Evolutionary conservation across 1,140 invertebrate genomes (phyloP).

Genomic region (Drosophila lacteicornis): DNA sequence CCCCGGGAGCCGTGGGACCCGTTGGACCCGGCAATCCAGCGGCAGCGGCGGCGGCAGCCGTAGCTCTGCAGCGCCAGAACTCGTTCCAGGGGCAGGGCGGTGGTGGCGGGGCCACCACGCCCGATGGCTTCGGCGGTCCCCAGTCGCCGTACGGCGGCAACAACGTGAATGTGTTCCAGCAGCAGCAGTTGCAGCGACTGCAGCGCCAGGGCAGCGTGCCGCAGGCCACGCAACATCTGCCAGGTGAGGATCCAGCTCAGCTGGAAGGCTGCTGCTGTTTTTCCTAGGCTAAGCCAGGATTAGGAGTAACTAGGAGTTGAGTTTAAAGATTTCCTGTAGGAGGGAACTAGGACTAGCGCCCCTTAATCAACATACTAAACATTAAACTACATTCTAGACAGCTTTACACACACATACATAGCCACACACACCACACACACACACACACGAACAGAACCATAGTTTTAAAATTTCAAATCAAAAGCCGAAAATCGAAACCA

Average conservation of each 20-base stretch:
- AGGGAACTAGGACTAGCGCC: slow-evolving; percentile 10
- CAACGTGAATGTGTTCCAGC: slow-evolving; percentile 68
- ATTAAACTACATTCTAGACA: slow-evolving; percentile 56
- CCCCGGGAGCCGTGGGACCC: slow-evolving; percentile 85
- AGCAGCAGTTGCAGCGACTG: slow-evolving; percentile 86
- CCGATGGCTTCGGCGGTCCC: slow-evolving; percentile 83
- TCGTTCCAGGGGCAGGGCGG: slow-evolving; percentile 82
- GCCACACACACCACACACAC: slow-evolving; percentile 23
- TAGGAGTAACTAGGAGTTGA: not conserved
- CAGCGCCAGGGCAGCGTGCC: slow-evolving; percentile 89
- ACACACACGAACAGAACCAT: slow-evolving; percentile 43
- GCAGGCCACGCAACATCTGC: slow-evolving; percentile 88
- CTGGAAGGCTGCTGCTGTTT: not conserved
- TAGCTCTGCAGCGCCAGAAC: slow-evolving; percentile 71
- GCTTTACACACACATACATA: slow-evolving; percentile 53
- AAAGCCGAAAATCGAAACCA: slow-evolving; percentile 49
- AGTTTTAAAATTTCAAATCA: slow-evolving; percentile 70
- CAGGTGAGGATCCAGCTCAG: slow-evolving; percentile 86
- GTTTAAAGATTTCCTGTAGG: not conserved
- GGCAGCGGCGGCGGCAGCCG: slow-evolving; percentile 75
- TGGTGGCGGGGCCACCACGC: slow-evolving; percentile 73
- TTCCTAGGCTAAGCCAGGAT: not conserved
- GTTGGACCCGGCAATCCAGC: slow-evolving; percentile 41
- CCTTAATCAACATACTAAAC: slow-evolving; percentile 52
- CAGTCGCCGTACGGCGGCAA: slow-evolving; percentile 85